These are phyloP conservation scores for Anthopleura xanthogrammica DNA, from an alignment of 92 coral and sea anemone genomes.

Conservation along the genomic window DNA sequence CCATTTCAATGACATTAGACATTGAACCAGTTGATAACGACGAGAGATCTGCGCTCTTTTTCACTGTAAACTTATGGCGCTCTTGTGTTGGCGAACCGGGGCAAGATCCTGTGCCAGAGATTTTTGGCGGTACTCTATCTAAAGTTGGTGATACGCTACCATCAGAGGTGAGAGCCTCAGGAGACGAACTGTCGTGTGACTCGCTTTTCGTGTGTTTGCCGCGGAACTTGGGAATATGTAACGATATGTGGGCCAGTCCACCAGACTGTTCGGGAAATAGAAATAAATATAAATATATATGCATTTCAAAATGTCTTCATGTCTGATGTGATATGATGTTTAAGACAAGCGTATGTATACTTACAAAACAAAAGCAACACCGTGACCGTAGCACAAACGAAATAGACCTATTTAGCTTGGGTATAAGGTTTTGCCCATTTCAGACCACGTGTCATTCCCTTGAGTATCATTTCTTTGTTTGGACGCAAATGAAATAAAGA, in stretches of 20 bases:
- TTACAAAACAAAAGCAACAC: no score
- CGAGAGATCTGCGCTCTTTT: conserved; percentile 41
- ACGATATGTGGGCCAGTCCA: conserved; percentile 44
- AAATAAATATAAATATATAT: not conserved
- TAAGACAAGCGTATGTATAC: no score
- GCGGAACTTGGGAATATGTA: conserved; percentile 73
- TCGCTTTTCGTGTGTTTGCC: conserved; percentile 60
- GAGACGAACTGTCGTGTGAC: conserved; percentile 63
- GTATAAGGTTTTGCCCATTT: no score
- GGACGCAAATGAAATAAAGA: no score
- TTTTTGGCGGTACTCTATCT: conserved; percentile 44
- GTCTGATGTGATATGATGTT: no score
- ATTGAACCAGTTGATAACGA: conserved; percentile 38
- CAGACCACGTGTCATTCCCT: no score
- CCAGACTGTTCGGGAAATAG: conserved; percentile 23
- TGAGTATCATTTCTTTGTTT: no score
- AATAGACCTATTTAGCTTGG: no score
- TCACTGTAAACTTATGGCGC: conserved; percentile 38
- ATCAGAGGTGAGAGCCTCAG: conserved; percentile 57
- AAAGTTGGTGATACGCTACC: conserved; percentile 60
- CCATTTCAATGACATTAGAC: conserved; percentile 33
- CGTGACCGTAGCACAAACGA: no score
- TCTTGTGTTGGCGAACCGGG: conserved; percentile 62
- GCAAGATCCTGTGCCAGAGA: conserved; percentile 44
- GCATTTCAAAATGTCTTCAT: not conserved